phyloP scores from a whole-genome alignment of 2,888 invertebrate genomes.

The Operophtera brumata region DNA sequence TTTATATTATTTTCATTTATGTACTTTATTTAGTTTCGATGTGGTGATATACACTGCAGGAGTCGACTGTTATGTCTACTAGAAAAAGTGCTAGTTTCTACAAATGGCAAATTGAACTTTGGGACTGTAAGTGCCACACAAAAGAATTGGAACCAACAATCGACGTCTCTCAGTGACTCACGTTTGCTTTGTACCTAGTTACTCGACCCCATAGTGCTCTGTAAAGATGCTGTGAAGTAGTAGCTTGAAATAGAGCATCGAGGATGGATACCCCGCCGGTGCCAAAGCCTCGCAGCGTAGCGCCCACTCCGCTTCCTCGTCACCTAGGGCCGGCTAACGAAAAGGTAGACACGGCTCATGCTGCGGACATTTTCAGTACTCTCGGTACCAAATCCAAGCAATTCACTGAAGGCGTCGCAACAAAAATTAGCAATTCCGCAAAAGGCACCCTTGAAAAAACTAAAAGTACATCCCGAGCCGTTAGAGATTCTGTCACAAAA shows the following conservation, averaged over 20 bases:
- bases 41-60: no score
- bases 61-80: no score
- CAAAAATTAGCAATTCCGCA: constrained; percentile 70
- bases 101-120: no score
- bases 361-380: constrained; percentile 58
- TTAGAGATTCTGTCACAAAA: constrained; percentile 78
- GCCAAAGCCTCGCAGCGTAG: constrained; percentile 40
- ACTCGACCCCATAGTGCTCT: neutral
- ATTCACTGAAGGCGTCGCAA: constrained; percentile 78
- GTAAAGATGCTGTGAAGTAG: neutral
- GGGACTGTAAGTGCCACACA: neutral
- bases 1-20: no score
- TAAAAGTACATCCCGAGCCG: constrained; percentile 70
- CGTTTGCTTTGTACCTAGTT: neutral
- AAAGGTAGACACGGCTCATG: constrained; percentile 35
- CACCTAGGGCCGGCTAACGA: constrained; percentile 58
- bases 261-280: constrained; percentile 62
- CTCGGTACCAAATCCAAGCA: constrained; percentile 80
- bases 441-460: constrained; percentile 74
- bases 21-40: no score
- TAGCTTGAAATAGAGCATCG: neutral
- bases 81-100: no score
- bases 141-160: neutral
- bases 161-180: neutral
- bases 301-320: constrained; percentile 79